Base-by-base conservation (phyloP, 2,113 vertebrate genomes). In the Trichechus manatus region DNA sequence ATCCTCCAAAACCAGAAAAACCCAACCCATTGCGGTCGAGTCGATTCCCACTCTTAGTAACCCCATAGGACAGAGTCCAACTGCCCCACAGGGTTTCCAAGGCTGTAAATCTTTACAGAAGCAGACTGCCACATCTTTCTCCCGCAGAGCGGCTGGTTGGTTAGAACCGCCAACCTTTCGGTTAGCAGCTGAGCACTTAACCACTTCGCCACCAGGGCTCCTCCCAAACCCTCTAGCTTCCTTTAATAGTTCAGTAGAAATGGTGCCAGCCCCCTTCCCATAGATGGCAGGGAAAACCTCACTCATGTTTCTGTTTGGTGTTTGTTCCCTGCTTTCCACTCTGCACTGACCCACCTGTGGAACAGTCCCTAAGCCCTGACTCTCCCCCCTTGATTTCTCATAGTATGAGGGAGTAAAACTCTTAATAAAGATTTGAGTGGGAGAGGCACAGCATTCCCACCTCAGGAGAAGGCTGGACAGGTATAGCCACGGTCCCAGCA, bases 171-270 rank as follows among this genome's bases (percentile, higher is more conserved):
- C 53, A 56, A 13, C 15, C 50, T 53, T 53, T 53, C 15, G 53
- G 53, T 56, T 56, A 56, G 53, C 53, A 15, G 15, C 15, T 11
- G 4, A 56, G 53, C 10, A 56, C 13, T 56, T 56, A 56, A 56
- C 53, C 53, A 56, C 53, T 56, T 11, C 13, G 53, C 53, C 53
- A 56, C 14, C 53, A 56, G 53, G 53, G 13, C 53, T 56, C 47
- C 53, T 56, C 53, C 53, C 53, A 56, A 13, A 56, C 23, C 27
- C n/a, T 79, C 63, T 29, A 86, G 47, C n/a, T 63, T 53, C 64
- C 87, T 93, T 93, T 42, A 80, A 29, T 36, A 8, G 59, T 92
- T 89, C 63, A 85, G 63, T 72, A 64, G 63, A 89, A 85, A 14
- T 13, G 8, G 17, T 1, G 1, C 63, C 80, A 89, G 25, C 53